A percentile compares a stretch with the other conserved stretches of the same genome.
phyloP scores from a whole-genome alignment of 2,113 vertebrate species.

The Chlamydotis undulata region DNA sequence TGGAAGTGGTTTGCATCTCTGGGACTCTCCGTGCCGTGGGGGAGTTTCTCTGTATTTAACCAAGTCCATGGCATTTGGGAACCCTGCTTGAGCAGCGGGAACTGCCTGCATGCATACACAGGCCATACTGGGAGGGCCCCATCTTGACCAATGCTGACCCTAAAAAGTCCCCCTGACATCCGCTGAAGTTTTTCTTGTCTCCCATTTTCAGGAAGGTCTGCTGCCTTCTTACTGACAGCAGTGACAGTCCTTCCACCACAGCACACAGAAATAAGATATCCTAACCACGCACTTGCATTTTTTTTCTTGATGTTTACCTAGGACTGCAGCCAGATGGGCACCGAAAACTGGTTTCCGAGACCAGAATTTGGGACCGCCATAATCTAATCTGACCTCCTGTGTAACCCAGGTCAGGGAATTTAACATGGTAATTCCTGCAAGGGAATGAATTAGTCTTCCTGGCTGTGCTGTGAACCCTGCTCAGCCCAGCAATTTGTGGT shows the following conservation, averaged over 20 bases:
- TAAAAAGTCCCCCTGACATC: background rate
- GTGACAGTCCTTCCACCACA: background rate
- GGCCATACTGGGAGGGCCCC: background rate
- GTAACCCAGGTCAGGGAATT: slow-evolving; percentile 44
- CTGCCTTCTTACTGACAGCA: background rate
- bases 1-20: background rate
- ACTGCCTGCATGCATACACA: background rate
- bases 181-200: background rate
- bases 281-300: accelerated
- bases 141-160: background rate
- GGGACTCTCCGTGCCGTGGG: accelerated
- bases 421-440: slow-evolving; percentile 14
- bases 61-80: background rate
- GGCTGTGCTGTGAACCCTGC: background rate
- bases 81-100: background rate
- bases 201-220: background rate
- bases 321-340: slow-evolving; percentile 36
- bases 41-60: background rate
- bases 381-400: slow-evolving; percentile 36
- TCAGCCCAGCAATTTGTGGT: slow-evolving; percentile 46
- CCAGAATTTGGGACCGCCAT: background rate
- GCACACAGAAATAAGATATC: background rate
- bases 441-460: slow-evolving; percentile 17
- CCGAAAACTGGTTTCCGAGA: slow-evolving; percentile 14
- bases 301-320: background rate